Evolutionary conservation across 2,113 vertebrate genomes (phyloP), one percentile per base, ranked within the genome.

Genomic region (Baryphthengus martii): DNA sequence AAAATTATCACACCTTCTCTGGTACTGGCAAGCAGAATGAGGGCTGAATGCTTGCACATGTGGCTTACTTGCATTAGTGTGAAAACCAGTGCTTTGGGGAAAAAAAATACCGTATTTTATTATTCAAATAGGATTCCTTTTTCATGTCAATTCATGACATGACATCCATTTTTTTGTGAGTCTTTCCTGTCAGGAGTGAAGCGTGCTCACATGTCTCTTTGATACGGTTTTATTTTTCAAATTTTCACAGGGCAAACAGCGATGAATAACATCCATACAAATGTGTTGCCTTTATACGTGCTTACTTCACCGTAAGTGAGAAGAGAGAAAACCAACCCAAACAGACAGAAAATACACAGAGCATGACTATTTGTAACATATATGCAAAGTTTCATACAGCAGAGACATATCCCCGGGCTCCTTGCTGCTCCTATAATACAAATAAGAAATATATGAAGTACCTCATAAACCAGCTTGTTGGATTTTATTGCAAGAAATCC

Each of bases 1-100:
- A 97, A 97, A 97, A 97, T 97, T 96, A 96, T 98, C 97, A 98
- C 98, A 98, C 97, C 97, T 98, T 97, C 79, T 74, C 65, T 91
- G 76, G 88, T 92, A 96, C 88, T 97, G 97, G 97, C 97, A 98
- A 91, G 93, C 39, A 68, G 85, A 95, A 67, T 58, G 56, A 94
- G 87, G 70, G 96, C 79, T 88, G 93, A 96, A 93, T 70, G 91
- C 93, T 97, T 97, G 93, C 97, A 97, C 95, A 95, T 97, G 96
- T 97, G 97, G 96, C 95, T 97, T 71, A 76, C 89, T 95, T 42
- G 63, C 95, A 96, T 95, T 96, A 94, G 95, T 96, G 90, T 95
- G 71, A 84, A 70, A 87, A 93, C 55, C 89, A 93, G 61, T 62
- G 92, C 89, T 94, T 90, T 16, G 39, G 18, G 37, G 31, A 1